Evolutionary conservation across 2,888 invertebrate genomes (phyloP), one percentile per base, ranked within the genome.

Genomic region (Drosophila sordidula): DNA sequence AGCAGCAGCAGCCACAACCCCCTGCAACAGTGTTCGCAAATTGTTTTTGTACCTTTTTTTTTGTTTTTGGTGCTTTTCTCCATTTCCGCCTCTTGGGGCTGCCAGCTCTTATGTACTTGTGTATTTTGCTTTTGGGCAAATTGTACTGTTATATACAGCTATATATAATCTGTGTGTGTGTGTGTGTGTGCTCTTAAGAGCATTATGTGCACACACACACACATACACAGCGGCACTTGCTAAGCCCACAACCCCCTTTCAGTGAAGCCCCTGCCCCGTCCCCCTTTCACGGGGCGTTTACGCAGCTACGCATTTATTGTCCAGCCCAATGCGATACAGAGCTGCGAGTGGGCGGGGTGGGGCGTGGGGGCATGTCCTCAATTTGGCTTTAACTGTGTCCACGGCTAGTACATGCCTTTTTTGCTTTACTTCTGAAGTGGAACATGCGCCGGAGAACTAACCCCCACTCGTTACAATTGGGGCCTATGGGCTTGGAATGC

Each of bases 261-360:
- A 8, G 2, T 6, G 4, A 4, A 39, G 50, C 36, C 25, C 18
- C 18, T 18, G 18, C 14, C 46, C 12, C 16, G 34, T 34, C 36
- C 25, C 14, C 46, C 14, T 22, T 38, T 42, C 3, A 9, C 29
- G 25, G 16, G 51, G 16, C 46, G 39, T 29, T 41, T 59, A 64
- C 57, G 54, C 56, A 51, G 45, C 50, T 61, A 71, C 77, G 74
- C 66, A 71, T 61, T 64, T 61, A 18, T 47, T 59, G 55, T 69
- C 64, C 75, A 64, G 63, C 72, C 52, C 55, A 44, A 29, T 50
- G 61, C 50, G 49, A 42, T 55, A 55, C 14, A 55, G 16, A 26
- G 5, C 29, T 14, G 51, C 25, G 50, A 16, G 8, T 11, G 29
- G 50, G 32, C 25, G 38, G 6, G 9, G 9, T 29, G 8, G 29